These are phyloP conservation scores for Saguinus imperator DNA, from an alignment of 2,113 vertebrate species.

Conservation along the genomic window DNA sequence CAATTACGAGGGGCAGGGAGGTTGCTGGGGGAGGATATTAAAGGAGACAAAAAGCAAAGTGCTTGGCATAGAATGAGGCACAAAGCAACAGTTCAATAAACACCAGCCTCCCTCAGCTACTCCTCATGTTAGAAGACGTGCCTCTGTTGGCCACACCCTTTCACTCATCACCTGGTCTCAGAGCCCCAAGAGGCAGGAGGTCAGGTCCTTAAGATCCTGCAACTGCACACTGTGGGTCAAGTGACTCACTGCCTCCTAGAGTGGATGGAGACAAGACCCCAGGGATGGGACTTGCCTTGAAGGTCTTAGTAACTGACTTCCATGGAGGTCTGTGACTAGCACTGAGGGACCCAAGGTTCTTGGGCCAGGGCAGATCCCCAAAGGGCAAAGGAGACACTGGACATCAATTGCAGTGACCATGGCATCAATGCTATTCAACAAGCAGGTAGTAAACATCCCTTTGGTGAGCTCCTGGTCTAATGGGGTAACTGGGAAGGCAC, in stretches of 20 bases:
- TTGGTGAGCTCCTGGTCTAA: neutral
- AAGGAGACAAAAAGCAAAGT: neutral
- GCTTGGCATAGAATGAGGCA: neutral
- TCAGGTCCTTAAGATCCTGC: neutral
- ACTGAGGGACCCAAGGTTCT: neutral
- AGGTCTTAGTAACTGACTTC: neutral
- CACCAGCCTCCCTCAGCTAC: neutral
- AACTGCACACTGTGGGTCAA: accelerated
- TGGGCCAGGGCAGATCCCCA: neutral
- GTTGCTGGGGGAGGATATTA: accelerated
- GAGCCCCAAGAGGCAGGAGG: neutral
- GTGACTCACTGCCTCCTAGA: neutral
- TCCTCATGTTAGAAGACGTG: accelerated
- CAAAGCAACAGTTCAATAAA: neutral
- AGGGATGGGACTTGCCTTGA: neutral
- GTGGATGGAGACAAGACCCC: neutral
- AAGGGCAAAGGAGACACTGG: neutral
- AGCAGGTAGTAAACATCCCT: neutral
- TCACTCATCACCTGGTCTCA: neutral
- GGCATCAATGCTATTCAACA: neutral
- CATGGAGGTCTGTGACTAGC: neutral
- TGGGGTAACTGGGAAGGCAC: too few species aligned
- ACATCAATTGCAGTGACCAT: neutral
- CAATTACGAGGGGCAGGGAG: too few species aligned
- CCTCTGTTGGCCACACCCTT: neutral